phyloP scores from a whole-genome alignment of 2,888 invertebrate species.

The Caenorhabditis parvicauda region DNA sequence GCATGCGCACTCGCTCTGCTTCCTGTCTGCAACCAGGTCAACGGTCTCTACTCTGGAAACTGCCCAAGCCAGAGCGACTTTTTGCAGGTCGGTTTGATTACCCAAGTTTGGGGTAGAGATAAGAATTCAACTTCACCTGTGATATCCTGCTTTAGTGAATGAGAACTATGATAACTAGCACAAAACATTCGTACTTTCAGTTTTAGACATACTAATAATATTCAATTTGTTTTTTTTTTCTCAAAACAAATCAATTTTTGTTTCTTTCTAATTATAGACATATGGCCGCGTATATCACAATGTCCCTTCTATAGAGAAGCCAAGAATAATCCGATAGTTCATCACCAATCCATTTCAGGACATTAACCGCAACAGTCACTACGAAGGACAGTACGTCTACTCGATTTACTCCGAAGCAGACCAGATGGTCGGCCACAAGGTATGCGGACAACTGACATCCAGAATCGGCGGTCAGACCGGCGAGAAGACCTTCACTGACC shows the following conservation, averaged over 20 bases:
- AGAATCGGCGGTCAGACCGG: constrained; percentile 55
- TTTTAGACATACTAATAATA: background rate
- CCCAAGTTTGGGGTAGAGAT: background rate
- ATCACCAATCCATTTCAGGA: constrained; percentile 45
- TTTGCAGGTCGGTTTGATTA: constrained; percentile 41
- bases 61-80: constrained; percentile 55
- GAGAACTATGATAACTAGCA: background rate
- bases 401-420: constrained; percentile 52
- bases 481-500: constrained; percentile 49
- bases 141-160: background rate
- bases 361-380: constrained; percentile 51
- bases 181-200: background rate
- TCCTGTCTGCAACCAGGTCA: constrained; percentile 47
- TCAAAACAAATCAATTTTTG: no score
- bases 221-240: no score
- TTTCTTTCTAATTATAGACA: no score
- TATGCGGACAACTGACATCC: constrained; percentile 43
- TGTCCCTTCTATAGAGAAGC: no score
- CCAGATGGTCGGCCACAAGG: constrained; percentile 52
- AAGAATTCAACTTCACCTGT: background rate
- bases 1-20: constrained; percentile 53
- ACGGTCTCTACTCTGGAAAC: constrained; percentile 57
- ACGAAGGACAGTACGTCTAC: constrained; percentile 56
- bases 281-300: no score
- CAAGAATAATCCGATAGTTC: background rate